A percentile compares a stretch with the other conserved stretches of the same genome.
phyloP scores from a whole-genome alignment of 2,797 vertebrate species.

The Tamandua tetradactyla region DNA sequence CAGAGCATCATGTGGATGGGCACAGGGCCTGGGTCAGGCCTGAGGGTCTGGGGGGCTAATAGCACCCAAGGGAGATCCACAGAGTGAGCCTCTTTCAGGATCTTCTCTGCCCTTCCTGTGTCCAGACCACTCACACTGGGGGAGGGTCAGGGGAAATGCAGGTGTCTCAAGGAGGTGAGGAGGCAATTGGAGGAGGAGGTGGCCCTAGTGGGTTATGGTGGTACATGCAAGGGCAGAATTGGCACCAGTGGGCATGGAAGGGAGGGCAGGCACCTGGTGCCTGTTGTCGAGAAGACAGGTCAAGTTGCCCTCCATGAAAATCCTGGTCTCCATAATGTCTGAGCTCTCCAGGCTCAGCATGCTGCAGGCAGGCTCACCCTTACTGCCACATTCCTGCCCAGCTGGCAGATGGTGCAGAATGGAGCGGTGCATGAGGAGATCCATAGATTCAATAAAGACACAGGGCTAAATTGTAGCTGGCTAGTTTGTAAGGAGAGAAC shows the following conservation, averaged over 20 bases:
- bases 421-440: slow-evolving; percentile 90
- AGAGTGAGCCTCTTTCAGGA: slow-evolving; percentile 93
- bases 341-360: slow-evolving; percentile 98
- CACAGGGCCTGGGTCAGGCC: background rate
- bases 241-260: accelerated
- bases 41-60: background rate
- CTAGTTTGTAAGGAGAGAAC: no score
- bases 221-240: background rate
- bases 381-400: slow-evolving; percentile 78
- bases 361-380: slow-evolving; percentile 89
- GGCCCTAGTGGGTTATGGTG: background rate
- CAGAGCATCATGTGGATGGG: background rate
- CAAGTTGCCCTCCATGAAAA: slow-evolving; percentile 94
- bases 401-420: slow-evolving; percentile 94
- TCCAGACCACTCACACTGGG: slow-evolving; percentile 91
- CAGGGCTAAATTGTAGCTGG: no score
- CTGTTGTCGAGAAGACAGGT: slow-evolving; percentile 95
- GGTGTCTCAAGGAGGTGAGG: background rate
- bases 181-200: accelerated
- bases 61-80: no score
- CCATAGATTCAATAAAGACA: no score
- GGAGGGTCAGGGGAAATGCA: background rate
- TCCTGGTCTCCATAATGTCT: slow-evolving; percentile 97
- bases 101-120: slow-evolving; percentile 94
- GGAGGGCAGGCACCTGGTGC: slow-evolving; percentile 89